Conservation (phyloP, 2,797 vertebrate genomes). For the Lutjanus campechanus region DNA sequence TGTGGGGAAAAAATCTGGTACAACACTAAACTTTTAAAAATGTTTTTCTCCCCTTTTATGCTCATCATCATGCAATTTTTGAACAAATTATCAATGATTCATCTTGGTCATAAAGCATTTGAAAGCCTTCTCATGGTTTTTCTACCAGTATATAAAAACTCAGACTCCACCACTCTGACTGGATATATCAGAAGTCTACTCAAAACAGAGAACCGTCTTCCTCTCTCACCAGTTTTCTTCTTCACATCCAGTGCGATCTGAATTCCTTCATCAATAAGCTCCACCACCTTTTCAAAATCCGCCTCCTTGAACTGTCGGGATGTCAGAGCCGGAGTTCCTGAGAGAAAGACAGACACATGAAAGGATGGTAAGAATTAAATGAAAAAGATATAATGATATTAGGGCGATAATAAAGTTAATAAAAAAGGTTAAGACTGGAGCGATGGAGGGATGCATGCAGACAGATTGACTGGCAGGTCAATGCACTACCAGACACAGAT, state of each 20-base stretch:
- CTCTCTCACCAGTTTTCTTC: constrained; percentile 88
- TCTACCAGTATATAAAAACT: background rate
- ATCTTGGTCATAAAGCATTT: background rate
- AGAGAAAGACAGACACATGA: constrained; percentile 3
- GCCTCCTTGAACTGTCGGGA: constrained; percentile 88
- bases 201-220: background rate
- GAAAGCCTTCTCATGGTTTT: background rate
- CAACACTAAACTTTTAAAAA: background rate
- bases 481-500: background rate
- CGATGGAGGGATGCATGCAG: constrained; percentile 3
- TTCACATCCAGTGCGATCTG: constrained; percentile 88
- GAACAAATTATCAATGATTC: background rate
- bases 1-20: too few relatives aligned
- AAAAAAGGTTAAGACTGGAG: constrained; percentile 7
- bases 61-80: background rate
- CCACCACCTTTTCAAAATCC: constrained; percentile 90
- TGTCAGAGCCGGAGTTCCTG: constrained; percentile 90
- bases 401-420: background rate
- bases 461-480: constrained; percentile 28
- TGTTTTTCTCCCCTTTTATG: background rate
- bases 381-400: background rate
- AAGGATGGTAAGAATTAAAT: background rate
- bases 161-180: background rate
- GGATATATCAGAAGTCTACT: constrained; percentile 2
- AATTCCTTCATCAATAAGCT: constrained; percentile 91